These are phyloP conservation scores for Pyralis farinalis DNA, from an alignment of 2,888 invertebrate species.

Conservation along the genomic window DNA sequence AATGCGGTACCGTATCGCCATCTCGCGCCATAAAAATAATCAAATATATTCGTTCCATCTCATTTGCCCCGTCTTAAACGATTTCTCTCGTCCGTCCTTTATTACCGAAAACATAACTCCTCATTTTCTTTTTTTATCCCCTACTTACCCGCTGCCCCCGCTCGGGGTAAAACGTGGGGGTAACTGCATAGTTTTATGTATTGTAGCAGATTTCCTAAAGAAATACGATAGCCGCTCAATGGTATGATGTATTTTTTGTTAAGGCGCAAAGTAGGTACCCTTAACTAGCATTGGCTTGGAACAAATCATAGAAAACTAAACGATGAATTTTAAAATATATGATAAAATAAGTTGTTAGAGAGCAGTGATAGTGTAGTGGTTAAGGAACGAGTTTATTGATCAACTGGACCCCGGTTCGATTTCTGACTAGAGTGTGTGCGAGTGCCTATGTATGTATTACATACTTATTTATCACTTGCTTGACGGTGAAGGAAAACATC, in stretches of 20 bases:
- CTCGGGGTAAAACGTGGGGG: slow-evolving; percentile 61
- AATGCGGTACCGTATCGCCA: slow-evolving; percentile 67
- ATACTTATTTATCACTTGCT: too few species aligned
- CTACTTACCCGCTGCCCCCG: slow-evolving; percentile 59
- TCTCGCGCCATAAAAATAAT: slow-evolving; percentile 78
- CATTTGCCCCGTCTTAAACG: slow-evolving; percentile 79
- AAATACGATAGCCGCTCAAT: background rate
- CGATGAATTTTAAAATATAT: too few species aligned
- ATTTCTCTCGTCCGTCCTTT: slow-evolving; percentile 80
- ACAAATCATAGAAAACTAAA: too few species aligned
- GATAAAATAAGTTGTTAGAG: too few species aligned
- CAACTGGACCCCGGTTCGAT: too few species aligned
- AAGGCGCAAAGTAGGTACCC: too few species aligned
- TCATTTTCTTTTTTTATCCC: slow-evolving; percentile 80
- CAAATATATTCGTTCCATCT: slow-evolving; percentile 81
- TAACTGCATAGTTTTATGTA: slow-evolving; percentile 74
- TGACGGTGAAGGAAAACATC: too few species aligned
- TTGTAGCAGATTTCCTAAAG: slow-evolving; percentile 30
- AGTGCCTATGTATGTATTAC: too few species aligned
- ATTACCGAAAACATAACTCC: slow-evolving; percentile 81
- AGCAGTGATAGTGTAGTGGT: too few species aligned
- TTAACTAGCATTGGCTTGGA: too few species aligned
- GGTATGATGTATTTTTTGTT: background rate
- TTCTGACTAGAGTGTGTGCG: too few species aligned
- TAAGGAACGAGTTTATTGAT: too few species aligned